phyloP scores from a whole-genome alignment of 2,888 invertebrate genomes.

The Acanthococcus lagerstroemiae region DNA sequence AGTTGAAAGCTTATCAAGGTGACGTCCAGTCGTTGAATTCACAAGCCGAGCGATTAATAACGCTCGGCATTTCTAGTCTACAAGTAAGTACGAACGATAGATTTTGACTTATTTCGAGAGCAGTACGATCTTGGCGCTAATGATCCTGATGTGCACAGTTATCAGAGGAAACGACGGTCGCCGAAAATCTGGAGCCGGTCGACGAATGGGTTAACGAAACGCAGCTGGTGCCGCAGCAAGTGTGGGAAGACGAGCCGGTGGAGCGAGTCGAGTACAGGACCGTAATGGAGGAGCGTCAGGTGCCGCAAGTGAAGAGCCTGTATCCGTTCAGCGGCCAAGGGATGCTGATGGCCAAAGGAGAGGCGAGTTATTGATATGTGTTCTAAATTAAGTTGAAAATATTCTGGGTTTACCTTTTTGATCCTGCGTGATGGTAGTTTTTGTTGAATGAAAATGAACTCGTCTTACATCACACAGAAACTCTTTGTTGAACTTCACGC shows the following conservation, averaged over 20 bases:
- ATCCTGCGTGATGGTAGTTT: too few relatives aligned
- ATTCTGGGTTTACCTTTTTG: too few relatives aligned
- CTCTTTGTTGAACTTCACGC: too few relatives aligned
- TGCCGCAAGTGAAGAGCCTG: slow-evolving; percentile 76
- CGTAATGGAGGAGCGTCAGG: slow-evolving; percentile 73
- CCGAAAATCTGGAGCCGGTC: slow-evolving; percentile 42
- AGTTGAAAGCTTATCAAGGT: slow-evolving; percentile 75
- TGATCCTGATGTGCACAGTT: too few relatives aligned
- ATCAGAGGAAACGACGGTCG: slow-evolving; percentile 53
- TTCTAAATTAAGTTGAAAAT: neutral
- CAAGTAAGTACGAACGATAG: slow-evolving; percentile 47
- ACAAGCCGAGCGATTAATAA: slow-evolving; percentile 65
- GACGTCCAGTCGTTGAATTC: slow-evolving; percentile 73
- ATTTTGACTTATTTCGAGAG: too few relatives aligned
- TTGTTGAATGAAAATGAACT: too few relatives aligned
- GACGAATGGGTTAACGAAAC: slow-evolving; percentile 71
- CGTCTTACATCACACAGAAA: too few relatives aligned
- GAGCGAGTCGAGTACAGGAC: slow-evolving; percentile 75
- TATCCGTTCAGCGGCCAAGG: slow-evolving; percentile 90
- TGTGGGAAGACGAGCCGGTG: slow-evolving; percentile 83
- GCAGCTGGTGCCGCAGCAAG: slow-evolving; percentile 76
- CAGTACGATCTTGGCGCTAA: too few relatives aligned
- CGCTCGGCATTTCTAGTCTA: slow-evolving; percentile 61
- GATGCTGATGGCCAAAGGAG: slow-evolving; percentile 82
- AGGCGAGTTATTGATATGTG: too few relatives aligned